Percentiles rank a stretch among this genome's conserved stretches.
These are phyloP conservation scores for Sphaerophoria taeniata DNA, from an alignment of 2,888 invertebrate species.

Conservation along the genomic window DNA sequence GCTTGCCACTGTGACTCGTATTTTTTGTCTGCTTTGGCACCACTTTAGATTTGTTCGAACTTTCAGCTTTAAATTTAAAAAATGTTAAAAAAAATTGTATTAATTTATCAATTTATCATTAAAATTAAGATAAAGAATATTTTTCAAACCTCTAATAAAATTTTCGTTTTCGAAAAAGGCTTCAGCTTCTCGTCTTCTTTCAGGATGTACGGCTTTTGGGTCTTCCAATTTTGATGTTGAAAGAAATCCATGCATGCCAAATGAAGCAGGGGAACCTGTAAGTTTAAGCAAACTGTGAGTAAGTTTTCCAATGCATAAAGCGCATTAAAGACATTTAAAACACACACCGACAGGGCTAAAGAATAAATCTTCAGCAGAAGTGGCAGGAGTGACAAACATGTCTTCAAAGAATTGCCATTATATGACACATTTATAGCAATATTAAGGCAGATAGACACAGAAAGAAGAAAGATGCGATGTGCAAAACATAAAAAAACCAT, in stretches of 20 bases:
- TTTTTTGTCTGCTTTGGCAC: constrained; percentile 13
- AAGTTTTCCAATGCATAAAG: not conserved
- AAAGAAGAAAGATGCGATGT: constrained; percentile 30
- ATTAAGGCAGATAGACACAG: constrained; percentile 13
- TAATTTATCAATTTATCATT: not conserved
- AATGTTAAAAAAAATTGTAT: not conserved
- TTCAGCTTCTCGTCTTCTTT: constrained; percentile 26
- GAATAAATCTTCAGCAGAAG: constrained; percentile 81
- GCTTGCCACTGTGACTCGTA: constrained; percentile 29
- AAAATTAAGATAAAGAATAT: not conserved
- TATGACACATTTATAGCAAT: constrained; percentile 54
- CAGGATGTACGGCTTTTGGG: constrained; percentile 38
- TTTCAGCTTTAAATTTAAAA: constrained; percentile 23
- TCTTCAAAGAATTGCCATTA: constrained; percentile 64
- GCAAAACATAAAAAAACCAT: constrained; percentile 47
- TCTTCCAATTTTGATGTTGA: constrained; percentile 61
- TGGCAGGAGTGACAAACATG: constrained; percentile 77
- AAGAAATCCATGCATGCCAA: constrained; percentile 37
- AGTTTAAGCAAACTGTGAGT: constrained; percentile 12
- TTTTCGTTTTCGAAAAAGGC: constrained; percentile 9
- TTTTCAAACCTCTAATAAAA: constrained; percentile 35
- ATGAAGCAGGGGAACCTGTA: constrained; percentile 55
- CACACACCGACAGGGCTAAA: constrained; percentile 82
- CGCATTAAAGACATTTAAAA: constrained; percentile 34
- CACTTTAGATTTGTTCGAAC: not conserved